These are phyloP conservation scores for Drosophila takahashii DNA, from an alignment of 1,140 invertebrate genomes.

Conservation along the genomic window DNA sequence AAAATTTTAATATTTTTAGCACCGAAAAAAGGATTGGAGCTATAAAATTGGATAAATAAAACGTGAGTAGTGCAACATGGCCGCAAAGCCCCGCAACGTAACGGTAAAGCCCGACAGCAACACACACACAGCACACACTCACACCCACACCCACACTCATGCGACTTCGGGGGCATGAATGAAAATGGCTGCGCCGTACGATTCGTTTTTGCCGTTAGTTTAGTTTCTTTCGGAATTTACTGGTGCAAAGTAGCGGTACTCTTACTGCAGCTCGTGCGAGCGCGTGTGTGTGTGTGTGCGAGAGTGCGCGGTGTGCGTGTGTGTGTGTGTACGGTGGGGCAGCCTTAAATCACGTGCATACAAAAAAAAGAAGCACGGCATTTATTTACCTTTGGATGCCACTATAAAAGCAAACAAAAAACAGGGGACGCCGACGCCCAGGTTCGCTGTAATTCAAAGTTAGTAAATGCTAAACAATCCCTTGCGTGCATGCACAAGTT, in stretches of 20 bases:
- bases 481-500: constrained; percentile 59
- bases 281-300: constrained; percentile 31
- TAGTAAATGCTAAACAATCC: constrained; percentile 17
- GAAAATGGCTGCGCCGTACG: constrained; percentile 48
- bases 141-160: constrained; percentile 33
- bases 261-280: constrained; percentile 26
- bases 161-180: constrained; percentile 53
- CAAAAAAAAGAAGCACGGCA: constrained; percentile 46
- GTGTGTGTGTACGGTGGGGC: constrained; percentile 43
- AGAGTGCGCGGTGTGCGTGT: not conserved
- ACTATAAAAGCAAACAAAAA: constrained; percentile 5
- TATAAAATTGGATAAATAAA: constrained; percentile 3
- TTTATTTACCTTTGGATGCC: constrained; percentile 67
- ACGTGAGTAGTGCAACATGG: constrained; percentile 35
- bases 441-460: constrained; percentile 44
- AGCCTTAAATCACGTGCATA: constrained; percentile 73
- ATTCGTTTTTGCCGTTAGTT: constrained; percentile 38
- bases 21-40: too few relatives aligned
- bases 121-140: constrained; percentile 27
- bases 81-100: constrained; percentile 7
- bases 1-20: constrained; percentile 18
- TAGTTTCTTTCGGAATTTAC: constrained; percentile 74
- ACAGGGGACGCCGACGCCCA: constrained; percentile 18
- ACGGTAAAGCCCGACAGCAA: constrained; percentile 15
- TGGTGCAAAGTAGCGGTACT: constrained; percentile 66